These are phyloP conservation scores for Crossoptilon crossoptilon DNA, from an alignment of 2,797 vertebrate genomes.

Conservation along the genomic window DNA sequence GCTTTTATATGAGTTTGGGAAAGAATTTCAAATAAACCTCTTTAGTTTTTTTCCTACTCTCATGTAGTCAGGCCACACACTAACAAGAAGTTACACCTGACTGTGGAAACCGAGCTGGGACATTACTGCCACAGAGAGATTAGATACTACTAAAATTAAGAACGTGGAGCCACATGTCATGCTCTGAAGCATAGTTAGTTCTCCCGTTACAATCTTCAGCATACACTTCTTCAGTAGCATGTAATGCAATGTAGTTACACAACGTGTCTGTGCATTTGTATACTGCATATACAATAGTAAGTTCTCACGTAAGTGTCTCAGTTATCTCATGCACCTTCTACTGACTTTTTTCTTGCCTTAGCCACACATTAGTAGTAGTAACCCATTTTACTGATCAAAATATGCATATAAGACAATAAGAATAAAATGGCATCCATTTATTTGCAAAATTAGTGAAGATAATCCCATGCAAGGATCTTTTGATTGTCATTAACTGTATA, in stretches of 20 bases:
- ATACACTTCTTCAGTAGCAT: neutral
- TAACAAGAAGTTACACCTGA: slow-evolving; percentile 48
- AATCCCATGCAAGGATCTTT: neutral
- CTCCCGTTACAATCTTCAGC: slow-evolving; percentile 64
- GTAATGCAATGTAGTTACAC: neutral
- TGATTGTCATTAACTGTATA: neutral
- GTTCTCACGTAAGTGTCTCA: neutral
- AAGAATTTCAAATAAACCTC: slow-evolving; percentile 1
- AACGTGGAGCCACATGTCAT: slow-evolving; percentile 30
- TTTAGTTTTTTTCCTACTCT: neutral
- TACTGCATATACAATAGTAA: neutral
- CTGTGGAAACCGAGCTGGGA: slow-evolving; percentile 63
- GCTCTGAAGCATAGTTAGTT: slow-evolving; percentile 57
- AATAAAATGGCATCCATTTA: neutral
- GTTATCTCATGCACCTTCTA: neutral
- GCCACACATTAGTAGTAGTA: neutral
- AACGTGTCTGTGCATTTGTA: neutral
- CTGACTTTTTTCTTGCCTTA: neutral
- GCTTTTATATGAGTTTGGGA: neutral
- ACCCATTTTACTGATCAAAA: neutral
- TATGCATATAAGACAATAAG: neutral
- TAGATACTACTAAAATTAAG: slow-evolving; percentile 70
- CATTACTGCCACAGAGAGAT: slow-evolving; percentile 52
- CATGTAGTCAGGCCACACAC: slow-evolving; percentile 1
- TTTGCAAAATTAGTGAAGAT: neutral